Evolutionary conservation across 2,888 invertebrate species (phyloP).

Genomic region (Heteromyza rotundicornis): DNA sequence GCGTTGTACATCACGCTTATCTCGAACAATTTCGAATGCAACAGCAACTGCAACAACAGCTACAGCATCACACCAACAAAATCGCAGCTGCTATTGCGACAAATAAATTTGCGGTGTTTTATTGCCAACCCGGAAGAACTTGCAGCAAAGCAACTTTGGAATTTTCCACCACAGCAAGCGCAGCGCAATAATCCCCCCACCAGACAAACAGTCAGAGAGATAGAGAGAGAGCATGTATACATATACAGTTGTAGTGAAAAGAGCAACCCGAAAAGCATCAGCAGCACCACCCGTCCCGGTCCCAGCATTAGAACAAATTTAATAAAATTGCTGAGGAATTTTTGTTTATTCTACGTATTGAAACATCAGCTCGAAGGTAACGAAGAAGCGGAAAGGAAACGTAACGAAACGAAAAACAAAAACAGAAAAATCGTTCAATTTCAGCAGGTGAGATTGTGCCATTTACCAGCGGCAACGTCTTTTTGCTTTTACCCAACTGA

Average conservation of each 20-base stretch:
- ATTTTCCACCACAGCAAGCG: neutral
- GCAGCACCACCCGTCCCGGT: neutral
- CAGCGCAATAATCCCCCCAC: neutral
- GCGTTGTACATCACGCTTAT: neutral
- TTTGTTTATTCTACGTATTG: neutral
- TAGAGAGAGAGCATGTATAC: neutral
- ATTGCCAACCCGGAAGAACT: conserved; percentile 15
- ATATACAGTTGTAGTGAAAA: neutral
- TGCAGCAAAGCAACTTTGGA: neutral
- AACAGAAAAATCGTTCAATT: neutral
- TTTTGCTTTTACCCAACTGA: neutral
- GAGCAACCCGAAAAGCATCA: neutral
- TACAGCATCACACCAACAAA: neutral
- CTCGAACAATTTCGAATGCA: neutral
- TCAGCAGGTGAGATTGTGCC: too few species aligned
- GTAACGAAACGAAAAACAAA: neutral
- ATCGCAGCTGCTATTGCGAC: conserved; percentile 7
- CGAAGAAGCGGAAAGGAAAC: neutral
- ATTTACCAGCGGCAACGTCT: neutral
- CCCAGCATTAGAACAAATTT: neutral
- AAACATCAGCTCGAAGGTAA: neutral
- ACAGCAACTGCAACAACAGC: conserved; percentile 1
- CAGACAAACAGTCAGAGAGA: neutral
- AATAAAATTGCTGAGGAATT: neutral
- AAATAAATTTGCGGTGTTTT: conserved; percentile 21